phyloP scores from a whole-genome alignment of 1,140 invertebrate species.

The Uloborus diversus region DNA sequence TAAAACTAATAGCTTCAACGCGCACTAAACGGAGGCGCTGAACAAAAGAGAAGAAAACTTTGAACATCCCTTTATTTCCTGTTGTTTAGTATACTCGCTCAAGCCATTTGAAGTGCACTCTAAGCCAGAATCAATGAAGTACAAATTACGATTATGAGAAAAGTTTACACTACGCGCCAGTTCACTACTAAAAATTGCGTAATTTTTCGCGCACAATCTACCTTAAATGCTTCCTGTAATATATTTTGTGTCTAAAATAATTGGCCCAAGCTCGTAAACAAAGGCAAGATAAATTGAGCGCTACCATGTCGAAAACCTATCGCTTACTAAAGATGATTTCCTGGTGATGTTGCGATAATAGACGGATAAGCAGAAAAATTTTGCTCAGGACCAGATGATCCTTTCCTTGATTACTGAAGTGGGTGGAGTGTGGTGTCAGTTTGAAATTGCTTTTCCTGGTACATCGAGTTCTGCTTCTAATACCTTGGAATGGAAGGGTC shows the following conservation, averaged over 20 bases:
- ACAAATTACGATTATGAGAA: too few relatives aligned
- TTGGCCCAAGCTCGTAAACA: not conserved
- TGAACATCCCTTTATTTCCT: too few relatives aligned
- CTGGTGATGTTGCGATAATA: not conserved
- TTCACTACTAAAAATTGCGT: not conserved
- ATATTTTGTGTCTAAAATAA: not conserved
- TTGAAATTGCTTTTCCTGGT: conserved; percentile 37
- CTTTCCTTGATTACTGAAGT: not conserved
- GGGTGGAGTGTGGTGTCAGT: conserved; percentile 32
- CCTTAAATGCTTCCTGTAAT: not conserved
- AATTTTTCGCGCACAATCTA: not conserved
- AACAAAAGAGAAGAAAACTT: too few relatives aligned
- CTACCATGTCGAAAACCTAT: not conserved
- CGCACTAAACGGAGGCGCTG: too few relatives aligned
- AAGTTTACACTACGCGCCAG: too few relatives aligned
- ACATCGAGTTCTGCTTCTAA: not conserved
- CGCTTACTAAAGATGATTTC: conserved; percentile 4
- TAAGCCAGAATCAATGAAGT: too few relatives aligned
- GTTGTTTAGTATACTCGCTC: too few relatives aligned
- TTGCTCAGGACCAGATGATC: not conserved
- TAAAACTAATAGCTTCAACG: too few relatives aligned
- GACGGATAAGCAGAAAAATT: not conserved
- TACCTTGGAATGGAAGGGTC: not conserved
- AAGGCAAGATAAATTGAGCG: not conserved
- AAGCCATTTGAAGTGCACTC: too few relatives aligned